Evolutionary conservation across 2,888 invertebrate species (phyloP), one percentile per base, ranked within the genome.

Genomic region (Ptychoptera albimana): DNA sequence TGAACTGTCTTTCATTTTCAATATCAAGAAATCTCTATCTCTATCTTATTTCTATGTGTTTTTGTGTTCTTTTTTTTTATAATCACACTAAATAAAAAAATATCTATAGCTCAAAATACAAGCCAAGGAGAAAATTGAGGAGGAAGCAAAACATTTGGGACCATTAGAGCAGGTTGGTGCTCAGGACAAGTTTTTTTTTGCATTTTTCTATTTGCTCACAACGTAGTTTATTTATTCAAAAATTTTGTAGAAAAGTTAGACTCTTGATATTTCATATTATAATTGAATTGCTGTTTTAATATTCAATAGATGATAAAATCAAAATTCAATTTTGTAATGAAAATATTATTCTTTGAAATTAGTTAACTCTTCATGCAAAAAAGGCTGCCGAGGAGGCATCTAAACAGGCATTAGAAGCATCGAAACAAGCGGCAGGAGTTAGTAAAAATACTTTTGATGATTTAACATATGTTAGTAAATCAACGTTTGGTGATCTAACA

Each of bases 381-480:
- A 87, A 85, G 58, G 87, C 87, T 0, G 83, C 88, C 0, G 86
- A 82, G 51, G 89, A 87, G 59, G 91, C 82, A 0, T 82, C 86
- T 0, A 87, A 87, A 58, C 77, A 79, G 35, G 88, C 88, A 0
- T 56, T 88, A 23, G 87, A 87, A 66, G 86, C 86, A 0, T 86
- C 86, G 47, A 87, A 86, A 60, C 86, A 83, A 11, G 88, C 88
- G 1, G 85, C 87, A 0, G 87, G 83, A 8, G 87, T 82, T 9
- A 86, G 87, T 56, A 86, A 85, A 60, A 87, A 85, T 53, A 89
- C 89, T 0, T 69, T 89, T 6, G 89, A 89, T 48, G 91, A 91
- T 60, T 68, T 91, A 16, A 84, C 86, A 0, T 87, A 87, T 55
- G 88, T 89, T 5, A 82, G 88, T n/a, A 88, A 87, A 60, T 86